A percentile compares a stretch with the other conserved stretches of the same genome.
phyloP scores from a whole-genome alignment of 92 coral and sea anemone species.

The Palythoa caribaeorum region DNA sequence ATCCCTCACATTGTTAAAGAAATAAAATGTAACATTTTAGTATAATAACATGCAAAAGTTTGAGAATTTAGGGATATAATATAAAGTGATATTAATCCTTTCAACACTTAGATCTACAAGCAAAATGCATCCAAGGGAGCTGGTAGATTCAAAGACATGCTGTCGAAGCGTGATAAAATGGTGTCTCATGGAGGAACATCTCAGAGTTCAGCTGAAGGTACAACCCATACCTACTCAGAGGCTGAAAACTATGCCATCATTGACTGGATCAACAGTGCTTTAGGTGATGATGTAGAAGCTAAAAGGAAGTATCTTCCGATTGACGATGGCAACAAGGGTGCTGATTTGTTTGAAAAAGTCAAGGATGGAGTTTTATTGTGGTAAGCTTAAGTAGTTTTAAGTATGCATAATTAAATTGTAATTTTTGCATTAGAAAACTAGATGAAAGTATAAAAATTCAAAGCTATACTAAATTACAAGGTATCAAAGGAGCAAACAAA shows the following conservation, averaged over 20 bases:
- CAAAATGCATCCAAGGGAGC: slow-evolving; percentile 47
- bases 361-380: slow-evolving; percentile 90
- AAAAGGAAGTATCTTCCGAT: slow-evolving; percentile 77
- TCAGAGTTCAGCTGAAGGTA: slow-evolving; percentile 91
- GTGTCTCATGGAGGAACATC: slow-evolving; percentile 87
- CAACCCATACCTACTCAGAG: slow-evolving; percentile 88
- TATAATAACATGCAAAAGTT: no score
- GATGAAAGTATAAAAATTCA: no score
- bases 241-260: slow-evolving; percentile 90
- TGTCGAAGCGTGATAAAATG: slow-evolving; percentile 72
- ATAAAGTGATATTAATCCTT: no score
- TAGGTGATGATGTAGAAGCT: slow-evolving; percentile 75
- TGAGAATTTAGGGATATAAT: no score
- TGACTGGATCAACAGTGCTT: slow-evolving; percentile 94
- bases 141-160: slow-evolving; percentile 68
- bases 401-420: no score
- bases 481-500: no score
- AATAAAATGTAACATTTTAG: no score
- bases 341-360: slow-evolving; percentile 82
- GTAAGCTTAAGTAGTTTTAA: slow-evolving; percentile 53
- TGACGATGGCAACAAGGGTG: slow-evolving; percentile 63
- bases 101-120: slow-evolving; percentile 45
- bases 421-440: no score
- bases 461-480: no score
- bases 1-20: no score